Base-by-base conservation (phyloP, 2,113 vertebrate species). In the Cebus imitator region DNA sequence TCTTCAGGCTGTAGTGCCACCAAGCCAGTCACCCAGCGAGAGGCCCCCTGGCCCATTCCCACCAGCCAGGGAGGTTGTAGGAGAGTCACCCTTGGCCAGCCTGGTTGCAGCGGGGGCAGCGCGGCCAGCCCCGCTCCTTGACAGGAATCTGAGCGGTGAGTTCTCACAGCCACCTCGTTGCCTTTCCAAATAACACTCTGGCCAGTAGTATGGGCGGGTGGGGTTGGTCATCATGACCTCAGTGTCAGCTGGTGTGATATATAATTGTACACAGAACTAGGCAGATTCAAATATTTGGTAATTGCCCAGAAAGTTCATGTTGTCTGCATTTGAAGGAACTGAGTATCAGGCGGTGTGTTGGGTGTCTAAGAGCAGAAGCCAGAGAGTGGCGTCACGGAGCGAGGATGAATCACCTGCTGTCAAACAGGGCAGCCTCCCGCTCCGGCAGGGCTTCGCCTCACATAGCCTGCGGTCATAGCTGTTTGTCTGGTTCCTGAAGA, bases 191-290 rank as follows among this genome's bases (percentile, higher is more conserved):
- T 61, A 18, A 61, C 55, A 3, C 9, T 61, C 0, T 18, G 35
- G 14, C 25, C 32, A 18, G 13, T 61, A 35, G 2, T 27, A 3
- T 50, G 12, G 27, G 0, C 4, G 27, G 11, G 27, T 0, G 12
- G 61, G 6, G 27, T 64, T 91, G 5, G 25, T 76, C 45, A 30
- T 75, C 25, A 68, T 1, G 27, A 2, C 11, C 37, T 78, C 43
- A 43, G 27, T 75, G 57, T 82, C 25, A 76, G 35, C 35, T 45
- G 37, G 23, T 2, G 3, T 40, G 11, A 13, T 58, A 8, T 0
- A 37, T 3, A 30, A 9, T 45, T 45, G 10, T 25, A 48, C 30
- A 68, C 21, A 40, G 23, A 32, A 80, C 64, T 20, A n/a, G 25
- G 23, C 30, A 43, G 61, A 45, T 4, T 64, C 61, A 61, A 0